phyloP scores from a whole-genome alignment of 53 echinoderm and acorn worm genomes.

The Crossaster papposus region DNA sequence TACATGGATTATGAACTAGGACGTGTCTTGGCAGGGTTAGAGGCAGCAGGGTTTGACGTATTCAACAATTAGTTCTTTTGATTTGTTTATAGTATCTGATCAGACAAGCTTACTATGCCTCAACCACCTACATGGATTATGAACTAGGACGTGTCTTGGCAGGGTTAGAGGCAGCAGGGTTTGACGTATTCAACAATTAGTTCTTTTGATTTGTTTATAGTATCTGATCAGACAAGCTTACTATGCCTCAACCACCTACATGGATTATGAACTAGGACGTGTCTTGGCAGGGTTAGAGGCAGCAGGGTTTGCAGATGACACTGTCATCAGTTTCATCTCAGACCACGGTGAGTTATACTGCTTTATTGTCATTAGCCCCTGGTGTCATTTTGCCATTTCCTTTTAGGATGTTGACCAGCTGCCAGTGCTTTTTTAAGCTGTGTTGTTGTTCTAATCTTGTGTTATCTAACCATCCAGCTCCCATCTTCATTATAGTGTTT shows the following conservation, averaged over 20 bases:
- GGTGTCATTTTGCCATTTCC: too few species aligned
- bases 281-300: constrained; percentile 78
- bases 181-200: not conserved
- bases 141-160: constrained; percentile 84
- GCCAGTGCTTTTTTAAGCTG: too few species aligned
- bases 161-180: constrained; percentile 65
- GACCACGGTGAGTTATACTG: constrained; percentile 80
- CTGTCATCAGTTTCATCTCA: constrained; percentile 83
- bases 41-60: too few species aligned
- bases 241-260: constrained; percentile 83
- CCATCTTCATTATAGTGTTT: too few species aligned
- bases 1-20: too few species aligned
- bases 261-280: constrained; percentile 86
- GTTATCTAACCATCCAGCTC: too few species aligned
- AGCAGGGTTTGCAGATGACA: constrained; percentile 84
- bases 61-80: not conserved
- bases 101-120: constrained; percentile 86
- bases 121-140: constrained; percentile 84
- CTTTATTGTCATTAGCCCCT: too few species aligned
- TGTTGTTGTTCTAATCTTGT: too few species aligned
- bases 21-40: too few species aligned
- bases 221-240: constrained; percentile 83
- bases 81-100: constrained; percentile 57
- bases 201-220: not conserved
- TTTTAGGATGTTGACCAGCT: too few species aligned